These are phyloP conservation scores for Melanchra persicariae DNA, from an alignment of 2,888 invertebrate species.

Conservation along the genomic window DNA sequence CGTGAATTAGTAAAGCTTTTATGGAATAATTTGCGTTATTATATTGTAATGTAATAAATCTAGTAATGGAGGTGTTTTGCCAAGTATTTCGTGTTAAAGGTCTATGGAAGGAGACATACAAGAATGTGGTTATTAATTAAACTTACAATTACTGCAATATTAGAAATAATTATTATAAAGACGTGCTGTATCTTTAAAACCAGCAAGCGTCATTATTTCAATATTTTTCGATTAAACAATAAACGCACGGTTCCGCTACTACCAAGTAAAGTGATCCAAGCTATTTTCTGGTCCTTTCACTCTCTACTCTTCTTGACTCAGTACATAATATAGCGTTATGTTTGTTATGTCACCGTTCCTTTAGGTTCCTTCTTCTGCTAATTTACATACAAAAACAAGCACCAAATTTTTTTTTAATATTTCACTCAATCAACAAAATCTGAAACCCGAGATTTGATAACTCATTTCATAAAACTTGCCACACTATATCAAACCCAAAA, in stretches of 20 bases:
- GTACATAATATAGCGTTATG: not conserved
- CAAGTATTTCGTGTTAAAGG: not conserved
- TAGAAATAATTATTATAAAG: not conserved
- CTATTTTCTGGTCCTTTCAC: too few relatives aligned
- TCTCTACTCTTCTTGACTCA: too few relatives aligned
- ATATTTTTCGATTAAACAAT: not conserved
- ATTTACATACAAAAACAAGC: not conserved
- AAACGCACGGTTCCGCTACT: not conserved
- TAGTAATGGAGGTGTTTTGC: slow-evolving; percentile 2
- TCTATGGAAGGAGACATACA: not conserved
- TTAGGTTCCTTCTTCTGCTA: not conserved
- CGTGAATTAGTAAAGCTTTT: slow-evolving; percentile 25
- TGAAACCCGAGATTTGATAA: slow-evolving; percentile 44
- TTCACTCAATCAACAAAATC: slow-evolving; percentile 10
- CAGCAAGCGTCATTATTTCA: not conserved
- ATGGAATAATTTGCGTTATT: slow-evolving; percentile 20
- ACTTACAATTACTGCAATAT: not conserved
- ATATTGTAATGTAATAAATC: slow-evolving; percentile 15
- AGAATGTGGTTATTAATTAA: not conserved
- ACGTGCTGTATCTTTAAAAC: not conserved
- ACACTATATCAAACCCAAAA: slow-evolving; percentile 30
- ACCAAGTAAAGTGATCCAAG: too few relatives aligned
- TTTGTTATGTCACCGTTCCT: not conserved
- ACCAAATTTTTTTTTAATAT: not conserved
- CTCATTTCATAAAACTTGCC: slow-evolving; percentile 32